Evolutionary conservation across 2,888 invertebrate genomes (phyloP).

Genomic region (Pyralis farinalis): DNA sequence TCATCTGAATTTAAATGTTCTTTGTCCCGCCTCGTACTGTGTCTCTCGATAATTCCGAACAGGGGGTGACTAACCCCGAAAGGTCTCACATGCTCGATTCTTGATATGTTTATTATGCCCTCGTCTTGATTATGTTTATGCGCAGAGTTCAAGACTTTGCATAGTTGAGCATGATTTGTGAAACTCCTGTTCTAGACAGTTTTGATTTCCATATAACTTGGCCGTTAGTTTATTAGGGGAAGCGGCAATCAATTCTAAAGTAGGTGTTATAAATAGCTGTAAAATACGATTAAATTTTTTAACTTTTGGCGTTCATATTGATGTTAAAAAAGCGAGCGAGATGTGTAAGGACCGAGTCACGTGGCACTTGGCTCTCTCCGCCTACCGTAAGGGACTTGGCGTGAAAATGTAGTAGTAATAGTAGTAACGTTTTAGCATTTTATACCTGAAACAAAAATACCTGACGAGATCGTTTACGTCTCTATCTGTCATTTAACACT

Average conservation of each 20-base stretch:
- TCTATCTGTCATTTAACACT: too few relatives aligned
- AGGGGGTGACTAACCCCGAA: conserved; percentile 21
- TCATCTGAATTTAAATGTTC: background rate
- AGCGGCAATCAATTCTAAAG: background rate
- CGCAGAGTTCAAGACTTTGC: conserved; percentile 24
- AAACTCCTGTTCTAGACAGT: conserved; percentile 3
- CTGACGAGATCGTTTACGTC: too few relatives aligned
- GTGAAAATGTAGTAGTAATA: too few relatives aligned
- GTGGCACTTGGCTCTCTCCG: too few relatives aligned
- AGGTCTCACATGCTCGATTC: conserved; percentile 40
- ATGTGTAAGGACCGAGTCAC: too few relatives aligned
- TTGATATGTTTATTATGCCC: conserved; percentile 64
- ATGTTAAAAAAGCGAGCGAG: too few relatives aligned
- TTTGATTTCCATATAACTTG: conserved; percentile 13
- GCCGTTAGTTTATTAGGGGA: background rate
- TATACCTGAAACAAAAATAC: too few relatives aligned
- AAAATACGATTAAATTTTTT: too few relatives aligned
- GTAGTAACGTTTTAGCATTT: too few relatives aligned
- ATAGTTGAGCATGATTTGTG: conserved; percentile 27
- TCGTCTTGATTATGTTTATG: conserved; percentile 37
- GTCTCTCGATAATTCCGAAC: conserved; percentile 25
- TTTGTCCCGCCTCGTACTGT: conserved; percentile 21
- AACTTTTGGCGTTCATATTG: too few relatives aligned
- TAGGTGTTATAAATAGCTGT: background rate
- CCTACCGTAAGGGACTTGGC: too few relatives aligned